Percentiles rank a stretch among this genome's conserved stretches.
Evolutionary conservation across 2,888 invertebrate species (phyloP).

Genomic region (Watsonalla binaria): DNA sequence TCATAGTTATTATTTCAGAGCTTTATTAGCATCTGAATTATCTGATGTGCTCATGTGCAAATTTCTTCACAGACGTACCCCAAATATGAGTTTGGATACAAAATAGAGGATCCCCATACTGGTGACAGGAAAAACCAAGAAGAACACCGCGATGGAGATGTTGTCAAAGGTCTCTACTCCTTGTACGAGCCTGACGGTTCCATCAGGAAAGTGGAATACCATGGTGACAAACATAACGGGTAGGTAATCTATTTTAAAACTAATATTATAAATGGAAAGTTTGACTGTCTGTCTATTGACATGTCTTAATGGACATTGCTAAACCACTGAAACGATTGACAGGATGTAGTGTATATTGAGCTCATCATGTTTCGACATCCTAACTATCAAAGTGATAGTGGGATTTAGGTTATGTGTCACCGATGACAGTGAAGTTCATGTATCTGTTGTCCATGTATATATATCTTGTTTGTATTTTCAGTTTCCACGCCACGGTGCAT

Average conservation of each 20-base stretch:
- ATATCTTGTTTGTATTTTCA: conserved; percentile 23
- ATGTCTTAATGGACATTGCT: no score
- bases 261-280: no score
- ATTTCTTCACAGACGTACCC: conserved; percentile 55
- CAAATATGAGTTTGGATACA: conserved; percentile 53
- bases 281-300: no score
- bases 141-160: conserved; percentile 66
- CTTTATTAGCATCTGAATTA: no score
- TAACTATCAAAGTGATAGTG: no score
- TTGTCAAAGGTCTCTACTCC: conserved; percentile 54
- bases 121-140: conserved; percentile 72
- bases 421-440: not conserved
- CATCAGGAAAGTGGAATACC: conserved; percentile 73
- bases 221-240: conserved; percentile 70
- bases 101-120: conserved; percentile 65
- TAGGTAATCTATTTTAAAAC: no score
- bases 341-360: no score
- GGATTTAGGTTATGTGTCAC: no score
- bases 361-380: no score
- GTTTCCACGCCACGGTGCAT: conserved; percentile 66
- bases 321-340: no score
- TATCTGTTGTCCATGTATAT: not conserved
- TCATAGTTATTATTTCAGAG: no score
- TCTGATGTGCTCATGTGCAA: no score
- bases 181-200: conserved; percentile 76